Conservation (phyloP, 2,888 invertebrate genomes). For the Leptopilina drosophilae region DNA sequence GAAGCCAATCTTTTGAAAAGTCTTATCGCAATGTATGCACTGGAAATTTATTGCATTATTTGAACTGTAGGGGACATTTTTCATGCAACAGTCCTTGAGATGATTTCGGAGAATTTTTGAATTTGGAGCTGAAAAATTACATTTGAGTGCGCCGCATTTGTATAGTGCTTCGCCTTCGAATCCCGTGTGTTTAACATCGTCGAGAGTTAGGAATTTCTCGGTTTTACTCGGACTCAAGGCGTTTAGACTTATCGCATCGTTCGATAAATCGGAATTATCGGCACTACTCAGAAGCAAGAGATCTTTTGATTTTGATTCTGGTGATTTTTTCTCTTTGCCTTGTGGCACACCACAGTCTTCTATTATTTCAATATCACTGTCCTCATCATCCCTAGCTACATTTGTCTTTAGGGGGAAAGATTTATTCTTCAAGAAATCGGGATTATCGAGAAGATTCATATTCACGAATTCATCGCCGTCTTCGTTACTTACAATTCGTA, state of each 20-base stretch:
- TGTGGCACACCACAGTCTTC: conserved; percentile 50
- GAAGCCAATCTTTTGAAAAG: conserved; percentile 75
- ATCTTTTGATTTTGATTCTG: conserved; percentile 31
- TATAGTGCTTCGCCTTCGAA: conserved; percentile 77
- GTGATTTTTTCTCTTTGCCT: conserved; percentile 12
- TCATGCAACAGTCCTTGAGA: conserved; percentile 71
- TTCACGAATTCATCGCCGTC: conserved; percentile 64
- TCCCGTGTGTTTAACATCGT: conserved; percentile 73
- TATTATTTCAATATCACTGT: conserved; percentile 73
- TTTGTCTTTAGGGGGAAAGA: conserved; percentile 23
- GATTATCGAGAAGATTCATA: conserved; percentile 68
- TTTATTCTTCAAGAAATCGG: conserved; percentile 59
- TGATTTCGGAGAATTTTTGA: conserved; percentile 75
- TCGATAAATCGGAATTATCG: conserved; percentile 52
- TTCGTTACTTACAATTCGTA: conserved; percentile 44
- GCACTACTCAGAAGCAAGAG: conserved; percentile 44
- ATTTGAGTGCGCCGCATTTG: conserved; percentile 78
- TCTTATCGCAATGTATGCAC: conserved; percentile 77
- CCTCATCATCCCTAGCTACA: conserved; percentile 55
- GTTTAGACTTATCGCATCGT: conserved; percentile 14
- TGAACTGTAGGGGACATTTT: conserved; percentile 9
- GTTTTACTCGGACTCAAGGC: neutral
- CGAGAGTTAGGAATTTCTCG: conserved; percentile 63
- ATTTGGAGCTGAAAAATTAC: conserved; percentile 73
- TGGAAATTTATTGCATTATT: conserved; percentile 53